Evolutionary conservation across 2,888 invertebrate genomes (phyloP), one percentile per base, ranked within the genome.

Genomic region (Andricus quercusramuli): DNA sequence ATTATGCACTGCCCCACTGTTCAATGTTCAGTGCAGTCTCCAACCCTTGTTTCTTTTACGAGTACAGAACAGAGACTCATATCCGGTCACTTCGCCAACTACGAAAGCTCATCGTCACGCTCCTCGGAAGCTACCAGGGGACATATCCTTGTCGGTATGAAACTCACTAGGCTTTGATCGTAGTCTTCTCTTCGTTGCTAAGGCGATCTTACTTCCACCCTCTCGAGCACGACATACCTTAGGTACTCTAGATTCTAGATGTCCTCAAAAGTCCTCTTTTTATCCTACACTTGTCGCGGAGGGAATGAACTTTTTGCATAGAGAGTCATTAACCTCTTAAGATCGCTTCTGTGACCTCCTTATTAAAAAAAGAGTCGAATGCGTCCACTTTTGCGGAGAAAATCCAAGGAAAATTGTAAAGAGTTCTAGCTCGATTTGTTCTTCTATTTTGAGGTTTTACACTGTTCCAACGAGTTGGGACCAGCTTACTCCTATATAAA

Each of bases 221-320:
- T 22, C 56, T 56, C 56, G 74, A 74, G 74, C 32, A 70, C 47
- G 70, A 51, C 29, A 74, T 56, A 74, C 56, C 32, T 32, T n/a
- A 32, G 74, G 56, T 56, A 32, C 74, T 56, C 37, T 74, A 74
- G 32, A 74, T 74, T 56, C 37, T 74, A 74, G 32, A 74, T 74
- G 74, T 74, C 74, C 74, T 74, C 74, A 56, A 51, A 74, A 74
- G 70, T 70, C 70, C 70, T 70, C 70, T 70, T 70, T 70, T 51
- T 70, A 51, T 51, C 29, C 70, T 51, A 51, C 70, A 47, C 47
- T 70, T n/a, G 29, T 70, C 70, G 47, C 51, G 9, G 51, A 70
- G 70, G 70, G 70, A 70, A 70, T 51, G 51, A 70, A 70, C 70
- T 70, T 70, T 70, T 29, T 29, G 51, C 47, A 59, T 59, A 22